Base-by-base conservation (phyloP, 2,888 invertebrate genomes). In the Parnassius orleans region DNA sequence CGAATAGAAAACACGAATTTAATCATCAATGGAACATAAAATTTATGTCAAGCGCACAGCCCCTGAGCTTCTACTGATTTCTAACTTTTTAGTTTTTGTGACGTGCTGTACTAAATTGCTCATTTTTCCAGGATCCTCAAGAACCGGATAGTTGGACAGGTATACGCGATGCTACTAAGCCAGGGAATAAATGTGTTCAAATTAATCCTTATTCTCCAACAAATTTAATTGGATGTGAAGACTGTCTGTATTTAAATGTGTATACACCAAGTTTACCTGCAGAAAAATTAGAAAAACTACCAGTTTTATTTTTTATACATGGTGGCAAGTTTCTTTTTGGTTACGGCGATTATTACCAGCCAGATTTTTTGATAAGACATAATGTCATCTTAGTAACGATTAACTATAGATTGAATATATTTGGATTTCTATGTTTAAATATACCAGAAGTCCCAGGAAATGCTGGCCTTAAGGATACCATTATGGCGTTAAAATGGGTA, bases 191-290 rank as follows among this genome's bases (percentile, higher is more conserved):
- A 72, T 84, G 87, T 65, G 77, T 82, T n/a, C 90, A 91, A 71
- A 78, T 91, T 0, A 87, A 92, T 65, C 90, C 93, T 0, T 85
- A 88, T 19, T 76, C 69, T 5, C 78, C 77, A 41, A 67, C 66
- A 14, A 71, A 81, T 0, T 72, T 93, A 44, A 86, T 90, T 41
- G 94, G 94, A 0, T 84, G 79, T 0, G 95, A 95, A 79, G 95
- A 95, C 75, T 95, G 95, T 69, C 86, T 95, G 0, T 95, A 94
- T 71, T 75, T 95, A 60, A 95, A 95, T 73, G 92, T 95, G 1
- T 94, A 94, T 78, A 93, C 93, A 0, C 95, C 95, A 46, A 81
- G 84, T 63, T 81, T 94, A 71, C 87, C 86, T 66, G 5, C 44
- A 0, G 77, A 85, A 42, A 81, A 85, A 63, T 63, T 70, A 9